Evolutionary conservation across 37 sponge, comb jelly and placozoan genomes (phyloP).

Genomic region (Halisarca cf. caerulea): DNA sequence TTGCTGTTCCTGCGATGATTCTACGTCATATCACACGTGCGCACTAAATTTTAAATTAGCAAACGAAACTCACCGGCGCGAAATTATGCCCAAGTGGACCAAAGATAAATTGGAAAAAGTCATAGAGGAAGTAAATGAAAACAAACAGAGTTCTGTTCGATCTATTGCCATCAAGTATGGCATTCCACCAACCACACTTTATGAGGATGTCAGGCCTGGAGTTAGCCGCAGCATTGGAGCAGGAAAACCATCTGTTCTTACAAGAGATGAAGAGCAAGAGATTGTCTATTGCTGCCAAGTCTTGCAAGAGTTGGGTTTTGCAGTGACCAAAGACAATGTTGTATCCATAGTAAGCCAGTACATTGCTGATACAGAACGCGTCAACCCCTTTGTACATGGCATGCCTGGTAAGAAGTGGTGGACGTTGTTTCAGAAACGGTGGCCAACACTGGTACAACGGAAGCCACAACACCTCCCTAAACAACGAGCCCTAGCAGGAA

Average conservation of each 20-base stretch:
- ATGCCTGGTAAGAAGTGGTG: slow-evolving; percentile 55
- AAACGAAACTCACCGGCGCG: not conserved
- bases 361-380: slow-evolving; percentile 9
- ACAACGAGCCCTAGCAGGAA: not conserved
- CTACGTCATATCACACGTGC: too few relatives aligned
- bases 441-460: slow-evolving; percentile 10
- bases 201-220: slow-evolving; percentile 25
- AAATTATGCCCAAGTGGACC: not conserved
- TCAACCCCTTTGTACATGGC: slow-evolving; percentile 34
- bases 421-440: slow-evolving; percentile 35
- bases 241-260: slow-evolving; percentile 42
- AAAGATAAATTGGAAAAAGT: not conserved
- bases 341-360: slow-evolving; percentile 37
- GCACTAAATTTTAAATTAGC: too few relatives aligned
- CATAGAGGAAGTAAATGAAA: not conserved
- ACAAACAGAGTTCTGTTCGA: not conserved
- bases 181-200: slow-evolving; percentile 37
- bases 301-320: slow-evolving; percentile 59
- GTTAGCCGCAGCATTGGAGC: slow-evolving; percentile 1
- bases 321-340: slow-evolving; percentile 49
- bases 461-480: slow-evolving; percentile 5
- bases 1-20: too few relatives aligned
- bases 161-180: slow-evolving; percentile 9
- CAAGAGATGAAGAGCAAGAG: slow-evolving; percentile 39
- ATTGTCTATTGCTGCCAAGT: slow-evolving; percentile 33